phyloP scores from a whole-genome alignment of 2,113 vertebrate genomes.

The Hoplias malabaricus region DNA sequence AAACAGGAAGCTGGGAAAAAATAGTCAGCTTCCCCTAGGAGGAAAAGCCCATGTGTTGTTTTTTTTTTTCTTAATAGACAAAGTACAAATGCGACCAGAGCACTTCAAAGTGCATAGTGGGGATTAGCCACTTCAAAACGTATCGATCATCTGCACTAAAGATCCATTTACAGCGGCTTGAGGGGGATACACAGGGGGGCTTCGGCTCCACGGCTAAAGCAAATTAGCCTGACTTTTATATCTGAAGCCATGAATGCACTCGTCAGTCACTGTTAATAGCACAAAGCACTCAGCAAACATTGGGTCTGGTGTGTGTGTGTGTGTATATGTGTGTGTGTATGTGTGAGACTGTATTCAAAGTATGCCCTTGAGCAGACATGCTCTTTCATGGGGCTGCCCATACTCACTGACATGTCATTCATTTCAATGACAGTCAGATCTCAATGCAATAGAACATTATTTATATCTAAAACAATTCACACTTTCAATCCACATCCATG shows the following conservation, averaged over 20 bases:
- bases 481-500: neutral
- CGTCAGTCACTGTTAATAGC: neutral
- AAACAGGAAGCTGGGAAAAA: neutral
- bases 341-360: too few species aligned
- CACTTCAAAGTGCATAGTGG: slow-evolving; percentile 21
- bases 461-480: neutral
- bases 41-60: neutral
- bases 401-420: neutral
- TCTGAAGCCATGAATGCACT: slow-evolving; percentile 1
- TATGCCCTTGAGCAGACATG: neutral
- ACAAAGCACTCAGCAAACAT: neutral
- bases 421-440: neutral
- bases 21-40: neutral
- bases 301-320: neutral
- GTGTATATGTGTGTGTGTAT: neutral
- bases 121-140: slow-evolving; percentile 31
- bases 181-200: slow-evolving; percentile 38
- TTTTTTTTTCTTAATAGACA: neutral
- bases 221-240: neutral
- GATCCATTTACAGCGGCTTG: slow-evolving; percentile 9
- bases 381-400: neutral
- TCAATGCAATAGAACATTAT: neutral
- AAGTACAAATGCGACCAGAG: neutral
- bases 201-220: neutral
- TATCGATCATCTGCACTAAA: slow-evolving; percentile 26